Percentiles rank a stretch among this genome's conserved stretches.
Evolutionary conservation across 2,113 vertebrate genomes (phyloP).

Genomic region (Suncus etruscus): DNA sequence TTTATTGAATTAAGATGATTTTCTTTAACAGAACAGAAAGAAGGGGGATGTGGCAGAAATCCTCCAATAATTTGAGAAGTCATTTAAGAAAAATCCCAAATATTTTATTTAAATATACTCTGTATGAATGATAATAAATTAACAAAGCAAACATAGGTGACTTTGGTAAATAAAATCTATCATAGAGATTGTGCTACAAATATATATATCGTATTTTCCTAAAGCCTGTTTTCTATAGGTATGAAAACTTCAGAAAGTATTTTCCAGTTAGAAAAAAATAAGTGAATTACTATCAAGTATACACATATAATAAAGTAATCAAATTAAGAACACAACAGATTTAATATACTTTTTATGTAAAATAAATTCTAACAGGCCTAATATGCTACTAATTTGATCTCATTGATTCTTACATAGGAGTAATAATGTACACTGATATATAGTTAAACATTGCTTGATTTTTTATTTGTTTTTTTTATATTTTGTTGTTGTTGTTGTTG

Average conservation of each 20-base stretch:
- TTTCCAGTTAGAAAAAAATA: background rate
- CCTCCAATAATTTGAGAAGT: too few species aligned
- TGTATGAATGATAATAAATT: too few species aligned
- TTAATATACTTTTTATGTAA: background rate
- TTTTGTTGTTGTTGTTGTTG: too few species aligned
- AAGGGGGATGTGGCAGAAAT: too few species aligned
- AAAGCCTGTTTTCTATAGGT: background rate
- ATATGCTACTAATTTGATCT: background rate
- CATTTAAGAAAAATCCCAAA: too few species aligned
- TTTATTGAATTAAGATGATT: too few species aligned
- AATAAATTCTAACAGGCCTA: background rate
- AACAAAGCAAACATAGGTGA: too few species aligned
- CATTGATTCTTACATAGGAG: background rate
- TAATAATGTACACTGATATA: background rate
- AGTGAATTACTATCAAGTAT: background rate
- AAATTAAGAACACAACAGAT: background rate
- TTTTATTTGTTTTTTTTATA: background rate
- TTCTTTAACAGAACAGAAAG: too few species aligned
- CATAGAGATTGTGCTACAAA: too few species aligned
- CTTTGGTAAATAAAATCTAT: too few species aligned
- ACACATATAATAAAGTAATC: background rate
- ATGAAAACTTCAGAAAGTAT: slow-evolving; percentile 22
- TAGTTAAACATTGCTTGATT: background rate
- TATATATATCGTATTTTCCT: background rate
- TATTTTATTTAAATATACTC: too few species aligned